Evolutionary conservation across 1,140 invertebrate genomes (phyloP), one percentile per base, ranked within the genome.

Genomic region (Danaus melanippus): DNA sequence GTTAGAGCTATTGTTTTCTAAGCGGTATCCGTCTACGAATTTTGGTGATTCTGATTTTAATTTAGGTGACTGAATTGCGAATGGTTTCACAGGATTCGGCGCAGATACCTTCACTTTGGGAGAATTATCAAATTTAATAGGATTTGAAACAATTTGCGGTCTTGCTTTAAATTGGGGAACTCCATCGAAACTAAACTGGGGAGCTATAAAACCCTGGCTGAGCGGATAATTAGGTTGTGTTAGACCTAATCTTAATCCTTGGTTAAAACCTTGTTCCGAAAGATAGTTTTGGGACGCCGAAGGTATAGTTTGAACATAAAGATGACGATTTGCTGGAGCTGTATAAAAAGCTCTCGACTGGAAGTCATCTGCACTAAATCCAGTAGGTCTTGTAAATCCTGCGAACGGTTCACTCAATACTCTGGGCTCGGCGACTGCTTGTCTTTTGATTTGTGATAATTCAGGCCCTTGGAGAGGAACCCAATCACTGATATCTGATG

Each of bases 391-490:
- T 5, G 69, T 53, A 49, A 88, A 79, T 17, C 79, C 79, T 6
- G 84, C 82, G 64, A 88, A 88, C 0, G 88, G 88, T 50, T 89
- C 78, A 44, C 83, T 81, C 8, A 90, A 65, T 54, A 90, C 88
- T 62, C 89, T 83, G 0, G 84, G 81, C 65, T 86, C 79, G 8
- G 87, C 86, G 32, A 84, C 72, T 8, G 79, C 80, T 79, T 84
- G 83, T 68, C 78, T 76, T 67, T 81, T 85, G 21, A 71, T 71
- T 56, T 73, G 74, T 10, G 70, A 58, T 8, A 52, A 60, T 58
- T 79, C 55, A 0, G 81, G 76, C 4, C 66, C 71, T 2, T 72
- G 45, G 58, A 84, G 49, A n/a, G 77, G 84, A 6, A 84, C 76
- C 84, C 81, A 86, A 65, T 86, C 83, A 60, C 78, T 77, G 40